These are phyloP conservation scores for Carcharodon carcharias DNA, from an alignment of 2,797 vertebrate genomes.

Conservation along the genomic window DNA sequence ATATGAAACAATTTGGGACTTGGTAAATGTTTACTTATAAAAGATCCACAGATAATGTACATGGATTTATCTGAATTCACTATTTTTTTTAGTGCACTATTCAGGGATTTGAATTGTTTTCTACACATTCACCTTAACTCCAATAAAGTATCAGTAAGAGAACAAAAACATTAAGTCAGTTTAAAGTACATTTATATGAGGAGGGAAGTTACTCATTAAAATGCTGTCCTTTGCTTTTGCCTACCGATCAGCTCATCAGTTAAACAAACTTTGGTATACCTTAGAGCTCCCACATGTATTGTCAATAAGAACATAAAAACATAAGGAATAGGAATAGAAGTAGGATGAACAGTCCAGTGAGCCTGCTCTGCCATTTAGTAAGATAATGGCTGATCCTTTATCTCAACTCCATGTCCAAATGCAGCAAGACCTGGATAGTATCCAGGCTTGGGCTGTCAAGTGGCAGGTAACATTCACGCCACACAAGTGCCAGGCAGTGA, in stretches of 20 bases:
- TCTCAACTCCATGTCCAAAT: neutral
- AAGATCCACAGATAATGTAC: neutral
- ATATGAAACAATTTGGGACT: neutral
- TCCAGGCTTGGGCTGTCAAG: no score
- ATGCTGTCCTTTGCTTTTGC: neutral
- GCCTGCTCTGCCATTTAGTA: neutral
- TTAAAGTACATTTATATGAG: neutral
- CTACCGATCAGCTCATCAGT: neutral
- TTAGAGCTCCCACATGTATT: neutral
- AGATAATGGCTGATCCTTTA: neutral
- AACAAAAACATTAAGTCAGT: neutral
- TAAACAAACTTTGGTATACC: neutral
- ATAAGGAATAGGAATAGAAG: neutral
- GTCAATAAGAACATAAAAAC: neutral
- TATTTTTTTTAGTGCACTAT: neutral
- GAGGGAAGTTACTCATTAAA: neutral
- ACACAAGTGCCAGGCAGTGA: no score
- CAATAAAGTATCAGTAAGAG: neutral
- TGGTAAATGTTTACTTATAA: neutral
- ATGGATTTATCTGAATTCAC: neutral
- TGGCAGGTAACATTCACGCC: no score
- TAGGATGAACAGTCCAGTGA: neutral
- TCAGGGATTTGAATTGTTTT: neutral
- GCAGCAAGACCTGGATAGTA: no score
- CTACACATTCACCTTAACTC: neutral